Conservation (phyloP, 1,140 invertebrate species). For the Magallana ariakensis region DNA sequence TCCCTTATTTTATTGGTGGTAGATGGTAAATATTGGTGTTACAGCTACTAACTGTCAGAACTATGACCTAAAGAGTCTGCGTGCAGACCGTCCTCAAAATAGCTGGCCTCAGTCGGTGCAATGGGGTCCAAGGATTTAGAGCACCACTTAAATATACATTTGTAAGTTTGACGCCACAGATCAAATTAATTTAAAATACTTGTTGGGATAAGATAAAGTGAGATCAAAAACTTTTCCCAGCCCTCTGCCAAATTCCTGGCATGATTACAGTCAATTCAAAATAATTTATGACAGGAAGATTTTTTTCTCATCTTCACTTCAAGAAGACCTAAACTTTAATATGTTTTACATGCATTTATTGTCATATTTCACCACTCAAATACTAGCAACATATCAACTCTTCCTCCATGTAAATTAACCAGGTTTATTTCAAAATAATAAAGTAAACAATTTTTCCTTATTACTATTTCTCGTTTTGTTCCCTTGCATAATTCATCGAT, state of each 20-base stretch:
- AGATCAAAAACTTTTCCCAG: background rate
- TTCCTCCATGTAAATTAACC: background rate
- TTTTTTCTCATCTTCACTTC: no score
- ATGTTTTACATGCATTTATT: no score
- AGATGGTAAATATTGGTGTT: background rate
- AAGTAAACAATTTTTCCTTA: background rate
- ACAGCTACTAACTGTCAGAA: conserved; percentile 15
- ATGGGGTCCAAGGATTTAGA: background rate
- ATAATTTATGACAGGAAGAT: no score
- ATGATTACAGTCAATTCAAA: no score
- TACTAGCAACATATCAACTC: background rate
- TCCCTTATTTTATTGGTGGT: background rate
- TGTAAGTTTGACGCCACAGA: background rate
- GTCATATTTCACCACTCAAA: no score
- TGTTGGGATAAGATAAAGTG: background rate
- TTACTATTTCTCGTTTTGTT: background rate
- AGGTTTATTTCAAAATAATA: background rate
- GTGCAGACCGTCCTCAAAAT: background rate
- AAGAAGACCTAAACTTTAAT: no score
- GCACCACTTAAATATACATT: conserved; percentile 12
- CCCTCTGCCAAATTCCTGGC: no score
- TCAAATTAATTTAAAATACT: background rate
- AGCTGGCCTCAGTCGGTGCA: background rate
- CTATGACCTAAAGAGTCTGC: background rate
- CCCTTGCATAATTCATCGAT: background rate